Evolutionary conservation across 2,797 vertebrate genomes (phyloP).

Genomic region (Smutsia temminckii): DNA sequence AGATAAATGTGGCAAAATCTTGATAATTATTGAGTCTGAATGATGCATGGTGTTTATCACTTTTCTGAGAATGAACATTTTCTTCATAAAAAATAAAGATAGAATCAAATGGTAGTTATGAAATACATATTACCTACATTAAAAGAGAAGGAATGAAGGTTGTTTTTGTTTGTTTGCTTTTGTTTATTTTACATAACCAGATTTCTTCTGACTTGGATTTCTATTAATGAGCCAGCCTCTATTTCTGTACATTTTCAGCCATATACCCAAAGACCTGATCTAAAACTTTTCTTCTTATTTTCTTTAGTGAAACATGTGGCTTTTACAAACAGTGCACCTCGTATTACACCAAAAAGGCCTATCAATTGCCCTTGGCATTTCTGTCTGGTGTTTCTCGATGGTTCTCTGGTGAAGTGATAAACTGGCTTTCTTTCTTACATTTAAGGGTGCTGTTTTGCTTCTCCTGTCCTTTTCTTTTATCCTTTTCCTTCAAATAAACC

Average conservation of each 20-base stretch:
- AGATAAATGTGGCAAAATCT: background rate
- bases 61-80: background rate
- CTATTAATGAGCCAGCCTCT: background rate
- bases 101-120: background rate
- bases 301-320: background rate
- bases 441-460: background rate
- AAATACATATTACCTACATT: background rate
- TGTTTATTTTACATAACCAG: background rate
- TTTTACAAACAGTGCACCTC: background rate
- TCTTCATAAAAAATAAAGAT: conserved; percentile 36
- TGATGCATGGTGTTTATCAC: background rate
- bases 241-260: background rate
- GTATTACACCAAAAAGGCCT: background rate
- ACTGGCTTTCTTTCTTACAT: background rate
- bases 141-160: background rate
- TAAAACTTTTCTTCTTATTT: background rate
- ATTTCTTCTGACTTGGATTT: background rate
- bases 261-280: background rate
- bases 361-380: background rate
- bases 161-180: background rate
- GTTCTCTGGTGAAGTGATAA: background rate
- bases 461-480: background rate
- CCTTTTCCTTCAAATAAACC: background rate
- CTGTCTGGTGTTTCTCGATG: background rate
- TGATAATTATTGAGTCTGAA: background rate